Percentiles rank a stretch among this genome's conserved stretches.
phyloP scores from a whole-genome alignment of 2,113 vertebrate genomes.

The Setophaga petechia region DNA sequence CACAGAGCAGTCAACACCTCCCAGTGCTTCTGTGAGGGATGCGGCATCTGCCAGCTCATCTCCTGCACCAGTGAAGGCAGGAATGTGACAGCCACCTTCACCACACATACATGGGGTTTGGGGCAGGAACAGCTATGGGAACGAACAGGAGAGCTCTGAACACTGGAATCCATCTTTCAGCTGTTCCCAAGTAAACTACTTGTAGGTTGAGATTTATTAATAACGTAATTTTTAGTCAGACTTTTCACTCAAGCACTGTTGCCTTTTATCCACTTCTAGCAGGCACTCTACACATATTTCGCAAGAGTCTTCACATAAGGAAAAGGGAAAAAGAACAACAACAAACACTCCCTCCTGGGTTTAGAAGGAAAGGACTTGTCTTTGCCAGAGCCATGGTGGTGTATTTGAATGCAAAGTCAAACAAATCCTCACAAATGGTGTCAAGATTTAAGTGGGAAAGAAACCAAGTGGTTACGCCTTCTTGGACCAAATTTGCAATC shows the following conservation, averaged over 20 bases:
- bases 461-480: not conserved
- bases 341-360: not conserved
- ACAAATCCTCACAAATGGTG: not conserved
- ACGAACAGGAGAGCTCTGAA: not conserved
- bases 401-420: slow-evolving; percentile 12
- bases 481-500: not conserved
- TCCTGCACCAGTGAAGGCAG: not conserved
- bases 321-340: not conserved
- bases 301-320: not conserved
- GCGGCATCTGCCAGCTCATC: not conserved
- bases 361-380: not conserved
- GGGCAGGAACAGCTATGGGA: not conserved
- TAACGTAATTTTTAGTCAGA: not conserved
- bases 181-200: not conserved
- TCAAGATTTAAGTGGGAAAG: slow-evolving; percentile 5
- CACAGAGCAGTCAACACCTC: not conserved
- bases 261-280: slow-evolving; percentile 17
- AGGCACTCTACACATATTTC: not conserved
- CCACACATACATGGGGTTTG: accelerated
- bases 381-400: not conserved
- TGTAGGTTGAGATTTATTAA: not conserved
- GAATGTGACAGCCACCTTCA: not conserved
- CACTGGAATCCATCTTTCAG: not conserved
- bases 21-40: not conserved
- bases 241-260: not conserved